Base-by-base conservation (phyloP, 2,888 invertebrate genomes). In the Criorhina ranunculi region DNA sequence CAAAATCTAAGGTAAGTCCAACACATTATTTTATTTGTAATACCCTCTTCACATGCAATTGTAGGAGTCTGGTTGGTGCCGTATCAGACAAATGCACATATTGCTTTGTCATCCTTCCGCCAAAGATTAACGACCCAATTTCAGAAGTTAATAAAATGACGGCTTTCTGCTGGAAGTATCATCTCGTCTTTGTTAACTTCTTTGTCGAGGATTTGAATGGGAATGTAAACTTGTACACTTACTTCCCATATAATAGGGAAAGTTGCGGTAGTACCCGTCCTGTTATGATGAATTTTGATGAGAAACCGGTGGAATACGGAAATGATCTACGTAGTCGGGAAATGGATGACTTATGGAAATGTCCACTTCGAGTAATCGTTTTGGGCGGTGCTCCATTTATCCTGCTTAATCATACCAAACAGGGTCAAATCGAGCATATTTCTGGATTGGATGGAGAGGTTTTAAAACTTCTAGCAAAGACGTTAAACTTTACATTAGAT, bases 361-460 rank as follows among this genome's bases (percentile, higher is more conserved):
- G 51, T 19, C 51, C 31, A 12, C 8, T 51, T n/a, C 49, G 60
- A 44, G 88, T 86, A 1, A 75, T 88, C 0, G 66, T 88, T 0
- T 89, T 87, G 88, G 12, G 86, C 0, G 67, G 88, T 7, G 73
- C 85, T 11, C 89, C 89, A 0, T 89, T 85, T 4, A 57, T 89
- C 59, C 12, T 44, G 6, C 8, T 89, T 0, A 46, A 60, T 12
- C 31, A 51, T 0, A 12, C 31, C 2, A 31, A 6, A 31, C 1
- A 2, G 0, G 51, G 51, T 12, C 24, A 6, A 1, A 31, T 51
- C 7, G 31, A 51, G 1, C n/a, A 5, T 0, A 6, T 51, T 1
- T 6, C 51, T 4, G 51, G 51, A 12, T 5, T 51, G 29, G 51
- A 51, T 12, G 51, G 51, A 0, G 8, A 31, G 12, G 12, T 51